Base-by-base conservation (phyloP, 2,888 invertebrate genomes). In the Aleiodes leptofemur region DNA sequence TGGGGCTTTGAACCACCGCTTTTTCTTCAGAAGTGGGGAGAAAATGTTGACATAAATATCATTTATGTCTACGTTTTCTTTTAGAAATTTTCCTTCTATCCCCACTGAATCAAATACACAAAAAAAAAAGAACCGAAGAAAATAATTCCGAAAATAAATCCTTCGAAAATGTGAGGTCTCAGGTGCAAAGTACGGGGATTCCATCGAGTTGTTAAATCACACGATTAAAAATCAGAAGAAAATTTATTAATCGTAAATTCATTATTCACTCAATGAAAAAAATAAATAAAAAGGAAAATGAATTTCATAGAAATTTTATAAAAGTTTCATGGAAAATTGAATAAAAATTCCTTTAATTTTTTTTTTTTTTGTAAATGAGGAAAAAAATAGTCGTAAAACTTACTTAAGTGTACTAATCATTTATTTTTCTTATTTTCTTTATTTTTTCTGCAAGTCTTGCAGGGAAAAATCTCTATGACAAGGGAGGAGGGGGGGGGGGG, bases 41-140 rank as follows among this genome's bases (percentile, higher is more conserved):
- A 80, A 82, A 83, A 82, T 83, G 80, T 81, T 82, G 81, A 83
- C 83, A 83, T 82, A 81, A 82, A 83, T 83, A 83, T 83, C 81
- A 76, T 79, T 83, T 80, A 81, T 80, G 74, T 76, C 68, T 55
- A 23, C 56, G n/a, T 31, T 61, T 56, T 64, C 50, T 16, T 64
- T 34, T 6, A 53, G 34, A 48, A 48, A 23, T 69, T 57, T 69
- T 50, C 48, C 50, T 23, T 23, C n/a, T 11, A 23, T 56, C n/a
- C 34, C 69, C 53, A 14, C 14, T 64, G 72, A 43, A 34, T 56
- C 11, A 51, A 53, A 38, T 14, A n/a, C 23, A 51, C 50, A 43
- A 55, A 53, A 51, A 23, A 23, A 23, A 23, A 23, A 23, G 23
- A 2, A 23, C 29, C 69, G 29, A 57, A 53, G 73, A 73, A 61